Base-by-base conservation (phyloP, 2,888 invertebrate species). In the Electrophaes corylata region DNA sequence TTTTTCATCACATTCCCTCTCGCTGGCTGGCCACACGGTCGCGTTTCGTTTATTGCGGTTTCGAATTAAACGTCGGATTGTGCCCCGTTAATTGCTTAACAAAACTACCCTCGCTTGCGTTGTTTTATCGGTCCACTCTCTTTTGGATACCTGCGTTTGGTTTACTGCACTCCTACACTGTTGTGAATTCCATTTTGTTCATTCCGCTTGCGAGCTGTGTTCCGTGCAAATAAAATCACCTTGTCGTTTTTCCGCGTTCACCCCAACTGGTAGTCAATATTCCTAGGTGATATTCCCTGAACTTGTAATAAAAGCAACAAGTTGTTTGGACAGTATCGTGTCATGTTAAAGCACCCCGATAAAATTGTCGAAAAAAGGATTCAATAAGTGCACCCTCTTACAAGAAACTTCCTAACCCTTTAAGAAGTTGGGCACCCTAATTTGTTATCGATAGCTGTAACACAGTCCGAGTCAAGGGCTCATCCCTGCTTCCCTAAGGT, bases 1-100 rank as follows among this genome's bases (percentile, higher is more conserved):
- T 89, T 88, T 91, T 91, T 91, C 90, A 90, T 90, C 88, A 83
- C 91, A 91, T 91, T 88, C 91, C 89, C 83, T 90, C 83, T 81
- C 89, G 91, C 84, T 84, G 79, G 87, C 74, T 84, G 78, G 78
- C 58, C 70, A 66, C 70, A 57, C 78, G 79, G 78, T 72, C 67
- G 69, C 64, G 82, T 84, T 84, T 83, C 88, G 86, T 88, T 89
- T 88, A 86, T 85, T 83, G 82, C 86, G 83, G 82, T 87, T 86
- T 81, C 82, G 84, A 86, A 90, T 91, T 86, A 88, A 88, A 89
- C 84, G 83, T 76, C 69, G 87, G 87, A 85, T 86, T 86, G 84
- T 80, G 86, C 76, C 71, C 80, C 84, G 86, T 89, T 91, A 91
- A 91, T 91, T 91, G 87, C 88, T 84, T 75, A 78, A 83, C 85